Evolutionary conservation across 2,888 invertebrate species (phyloP), one percentile per base, ranked within the genome.

Genomic region (Drosophila neoperkinsi): DNA sequence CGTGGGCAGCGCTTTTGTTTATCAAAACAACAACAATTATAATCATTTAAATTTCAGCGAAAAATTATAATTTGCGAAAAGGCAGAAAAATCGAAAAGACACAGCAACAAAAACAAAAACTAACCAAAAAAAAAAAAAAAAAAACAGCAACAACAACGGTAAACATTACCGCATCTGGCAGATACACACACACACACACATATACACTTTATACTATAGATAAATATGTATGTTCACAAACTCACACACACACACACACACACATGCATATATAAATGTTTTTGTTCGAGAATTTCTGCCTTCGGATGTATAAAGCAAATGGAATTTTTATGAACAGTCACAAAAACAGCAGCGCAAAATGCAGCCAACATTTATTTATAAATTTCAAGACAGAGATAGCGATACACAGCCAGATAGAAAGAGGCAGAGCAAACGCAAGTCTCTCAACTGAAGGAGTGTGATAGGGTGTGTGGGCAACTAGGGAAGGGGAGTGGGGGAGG

Each of bases 351-450:
- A 74, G 61, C 77, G 70, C 82, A 78, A 81, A 81, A 78, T 81
- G 79, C 79, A 86, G 84, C 75, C 73, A 74, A 77, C 68, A 82
- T 74, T 77, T 86, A 84, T 84, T 86, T 84, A 81, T 87, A 84
- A 78, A 85, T 74, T 82, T 62, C 50, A 64, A 77, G 77, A 72
- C 62, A 69, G 71, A 65, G 74, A 76, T 57, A 64, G 70, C 57
- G 56, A 38, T 28, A 56, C 28, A 6, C 28, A n/a, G 30, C 21
- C 21, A 51, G 57, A 28, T 43, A 56, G 59, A 72, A 52, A 38
- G 63, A 57, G 72, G 46, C 43, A 53, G 59, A 41, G 51, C 21
- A 31, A 46, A 31, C 46, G 78, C 38, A 69, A 46, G 64, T 57
- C 41, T 49, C 76, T 31, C 18, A 25, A 58, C 41, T 36, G 60